Conservation (phyloP, 2,888 invertebrate genomes). For the Bombylius major region DNA sequence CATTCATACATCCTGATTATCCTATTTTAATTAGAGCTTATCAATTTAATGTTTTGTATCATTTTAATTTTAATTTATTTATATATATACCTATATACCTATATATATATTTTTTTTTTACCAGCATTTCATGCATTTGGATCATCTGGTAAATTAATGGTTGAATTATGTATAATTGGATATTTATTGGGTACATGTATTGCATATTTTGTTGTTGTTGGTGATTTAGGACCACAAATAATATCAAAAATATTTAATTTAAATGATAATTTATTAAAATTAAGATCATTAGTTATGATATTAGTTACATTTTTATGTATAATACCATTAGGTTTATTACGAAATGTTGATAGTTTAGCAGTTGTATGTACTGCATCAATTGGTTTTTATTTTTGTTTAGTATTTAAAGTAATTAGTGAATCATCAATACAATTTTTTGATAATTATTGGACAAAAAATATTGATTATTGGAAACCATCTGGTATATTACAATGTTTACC, state of each 20-base stretch:
- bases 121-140: constrained; percentile 83
- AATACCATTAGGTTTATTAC: constrained; percentile 74
- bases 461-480: constrained; percentile 68
- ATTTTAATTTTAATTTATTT: not conserved
- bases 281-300: constrained; percentile 56
- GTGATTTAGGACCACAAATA: constrained; percentile 89
- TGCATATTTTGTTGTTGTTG: constrained; percentile 95
- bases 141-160: constrained; percentile 74
- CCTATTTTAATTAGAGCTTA: not conserved
- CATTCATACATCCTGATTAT: not conserved
- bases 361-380: constrained; percentile 82
- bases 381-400: constrained; percentile 79
- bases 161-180: constrained; percentile 87
- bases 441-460: constrained; percentile 55
- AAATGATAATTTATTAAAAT: constrained; percentile 50
- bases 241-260: constrained; percentile 64
- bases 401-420: constrained; percentile 70
- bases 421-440: constrained; percentile 60
- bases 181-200: constrained; percentile 90
- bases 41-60: constrained; percentile 2
- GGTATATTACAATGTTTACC: constrained; percentile 87
- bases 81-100: not conserved
- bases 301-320: constrained; percentile 68
- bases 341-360: constrained; percentile 81
- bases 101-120: constrained; percentile 22